Base-by-base conservation (phyloP, 2,888 invertebrate genomes). In the Gymnoscelis rufifasciata region DNA sequence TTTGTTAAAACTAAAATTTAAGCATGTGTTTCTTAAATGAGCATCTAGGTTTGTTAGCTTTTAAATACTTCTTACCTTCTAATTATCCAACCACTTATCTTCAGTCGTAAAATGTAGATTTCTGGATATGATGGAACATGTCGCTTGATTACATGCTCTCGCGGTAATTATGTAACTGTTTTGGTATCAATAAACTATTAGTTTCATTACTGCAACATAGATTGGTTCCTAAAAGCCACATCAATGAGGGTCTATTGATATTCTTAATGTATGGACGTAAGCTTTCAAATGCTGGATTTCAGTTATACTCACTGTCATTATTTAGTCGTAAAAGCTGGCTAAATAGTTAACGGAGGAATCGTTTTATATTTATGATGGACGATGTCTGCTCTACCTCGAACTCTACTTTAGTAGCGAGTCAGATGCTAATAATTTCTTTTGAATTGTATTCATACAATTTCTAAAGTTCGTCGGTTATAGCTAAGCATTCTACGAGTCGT, bases 201-300 rank as follows among this genome's bases (percentile, higher is more conserved):
- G 30, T 23, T 50, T 57, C 50, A 50, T 54, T 56, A 60, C 56
- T 55, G 57, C 55, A 58, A 56, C 55, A 58, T 53, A 57, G 54
- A 63, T 64, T 59, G 57, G 40, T 46, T 59, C 51, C 51, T 58
- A 62, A 52, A 54, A 46, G 50, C 36, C 43, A 50, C 19, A 47
- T 57, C 33, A 51, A 66, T 69, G 46, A 56, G 62, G 68, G 68
- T 63, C 66, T 66, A 68, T 60, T 61, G 60, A 56, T 59, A 59
- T 53, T 60, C 56, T 51, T 42, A 60, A 60, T 57, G 51, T 50
- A 51, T 23, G 60, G 50, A 62, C 57, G 47, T 60, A 57, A 57
- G 61, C 55, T 49, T 53, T 53, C 54, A 47, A 40, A 52, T 55
- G 50, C 52, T 58, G 47, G 43, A 49, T 28, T 46, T 38, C 38